Evolutionary conservation across 2,888 invertebrate genomes (phyloP).

Genomic region (Volucella inflata): DNA sequence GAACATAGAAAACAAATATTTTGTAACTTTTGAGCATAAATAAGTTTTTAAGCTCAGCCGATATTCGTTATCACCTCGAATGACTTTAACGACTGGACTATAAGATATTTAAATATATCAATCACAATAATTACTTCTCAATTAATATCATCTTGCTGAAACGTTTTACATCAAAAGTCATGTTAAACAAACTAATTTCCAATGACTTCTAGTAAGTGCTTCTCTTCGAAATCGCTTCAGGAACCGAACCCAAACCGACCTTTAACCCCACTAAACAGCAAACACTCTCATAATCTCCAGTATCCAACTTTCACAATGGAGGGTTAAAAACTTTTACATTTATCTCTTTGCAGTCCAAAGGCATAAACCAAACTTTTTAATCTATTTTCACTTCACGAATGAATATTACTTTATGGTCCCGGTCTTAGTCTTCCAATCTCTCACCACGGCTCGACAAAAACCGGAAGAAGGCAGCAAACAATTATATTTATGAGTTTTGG

Average conservation of each 20-base stretch:
- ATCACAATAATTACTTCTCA: slow-evolving; percentile 29
- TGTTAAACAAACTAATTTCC: slow-evolving; percentile 56
- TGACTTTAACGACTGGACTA: no score
- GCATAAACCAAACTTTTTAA: slow-evolving; percentile 74
- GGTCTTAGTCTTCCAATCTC: background rate
- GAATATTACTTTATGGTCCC: slow-evolving; percentile 56
- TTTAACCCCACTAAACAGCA: slow-evolving; percentile 35
- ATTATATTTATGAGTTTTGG: slow-evolving; percentile 65
- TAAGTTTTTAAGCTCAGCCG: no score
- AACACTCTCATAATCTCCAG: slow-evolving; percentile 51
- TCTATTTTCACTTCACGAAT: slow-evolving; percentile 59
- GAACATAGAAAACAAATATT: no score
- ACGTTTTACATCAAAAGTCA: slow-evolving; percentile 37
- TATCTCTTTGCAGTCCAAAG: slow-evolving; percentile 67
- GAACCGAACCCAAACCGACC: background rate
- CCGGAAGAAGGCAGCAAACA: slow-evolving; percentile 51
- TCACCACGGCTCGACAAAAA: background rate
- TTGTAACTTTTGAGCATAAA: no score
- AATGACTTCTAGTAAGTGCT: slow-evolving; percentile 50
- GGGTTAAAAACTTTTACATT: slow-evolving; percentile 59
- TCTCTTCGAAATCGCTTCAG: background rate
- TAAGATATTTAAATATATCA: no score
- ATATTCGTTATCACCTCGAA: no score
- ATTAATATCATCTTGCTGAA: slow-evolving; percentile 34
- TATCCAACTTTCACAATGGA: background rate